These are phyloP conservation scores for Crotophaga sulcirostris DNA, from an alignment of 2,113 vertebrate species.

Conservation along the genomic window DNA sequence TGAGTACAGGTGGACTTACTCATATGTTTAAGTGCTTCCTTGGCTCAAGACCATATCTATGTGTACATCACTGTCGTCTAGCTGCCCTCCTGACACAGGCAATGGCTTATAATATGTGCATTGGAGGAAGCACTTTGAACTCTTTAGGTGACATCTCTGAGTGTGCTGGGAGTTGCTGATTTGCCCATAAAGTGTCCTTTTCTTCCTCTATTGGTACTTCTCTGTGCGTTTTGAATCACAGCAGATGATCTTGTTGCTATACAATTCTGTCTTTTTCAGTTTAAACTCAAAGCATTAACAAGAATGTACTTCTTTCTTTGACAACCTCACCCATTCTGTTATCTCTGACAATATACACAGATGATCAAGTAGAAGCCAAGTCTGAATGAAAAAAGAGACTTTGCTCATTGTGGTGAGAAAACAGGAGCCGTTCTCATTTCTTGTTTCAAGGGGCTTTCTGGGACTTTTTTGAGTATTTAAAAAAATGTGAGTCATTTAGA, in stretches of 20 bases:
- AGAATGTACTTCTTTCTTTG: neutral
- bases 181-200: neutral
- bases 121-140: neutral
- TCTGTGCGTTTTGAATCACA: constrained; percentile 71
- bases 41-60: neutral
- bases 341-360: neutral
- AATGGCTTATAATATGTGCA: neutral
- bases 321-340: neutral
- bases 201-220: constrained; percentile 4
- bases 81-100: neutral
- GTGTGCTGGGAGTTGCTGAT: constrained; percentile 57
- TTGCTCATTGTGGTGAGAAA: neutral
- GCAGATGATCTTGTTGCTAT: constrained; percentile 4
- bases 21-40: neutral
- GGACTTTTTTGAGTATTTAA: neutral
- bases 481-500: neutral
- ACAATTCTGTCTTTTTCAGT: neutral
- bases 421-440: neutral
- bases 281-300: neutral
- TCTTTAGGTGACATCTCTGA: constrained; percentile 68
- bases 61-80: neutral
- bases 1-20: neutral
- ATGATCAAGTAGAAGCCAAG: neutral
- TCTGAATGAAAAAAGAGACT: neutral
- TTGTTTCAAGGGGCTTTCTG: neutral